Evolutionary conservation across 2,888 invertebrate genomes (phyloP), one percentile per base, ranked within the genome.

Genomic region (Ophion ventricosus): DNA sequence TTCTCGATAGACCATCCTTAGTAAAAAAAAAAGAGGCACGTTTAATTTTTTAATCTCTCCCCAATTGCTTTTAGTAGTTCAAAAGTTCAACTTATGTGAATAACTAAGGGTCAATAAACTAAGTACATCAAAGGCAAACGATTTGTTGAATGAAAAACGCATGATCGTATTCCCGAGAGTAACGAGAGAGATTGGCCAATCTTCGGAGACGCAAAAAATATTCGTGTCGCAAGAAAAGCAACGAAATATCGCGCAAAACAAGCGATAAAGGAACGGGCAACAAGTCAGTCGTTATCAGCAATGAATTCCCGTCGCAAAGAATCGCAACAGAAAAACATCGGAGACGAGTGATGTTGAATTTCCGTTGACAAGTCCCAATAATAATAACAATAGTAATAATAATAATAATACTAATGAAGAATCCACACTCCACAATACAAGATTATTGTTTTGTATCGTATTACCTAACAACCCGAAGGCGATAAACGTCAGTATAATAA

Each of bases 391-490:
- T 72, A 59, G 59, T 72, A 59, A 40, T 57, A 20, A 57, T 20
- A 20, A 57, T 35, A n/a, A 59, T 17, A 80, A 56, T 40, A 84
- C 29, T 35, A 35, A 35, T 43, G 1, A 43, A 43, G 14, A 8
- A 35, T 35, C 35, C 35, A 43, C 43, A 43, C 43, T 43, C 11
- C 11, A 10, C 57, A 57, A 20, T n/a, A 7, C 57, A 20, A 57
- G 20, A 76, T 63, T 20, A 57, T 35, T 69, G 43, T 64, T 59
- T 57, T 63, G 35, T 11, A 25, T 57, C 25, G 56, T 67, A 89
- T 88, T 91, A 93, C 93, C 93, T 90, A 93, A 89, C 86, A 92
- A 90, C 87, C 91, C 92, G 86, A 93, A 87, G 88, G 91, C 87
- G 88, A 92, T 87, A 88, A 90, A 91, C 88, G 91, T 90, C 89